Evolutionary conservation across 2,113 vertebrate genomes (phyloP).

Genomic region (Pagrus major): DNA sequence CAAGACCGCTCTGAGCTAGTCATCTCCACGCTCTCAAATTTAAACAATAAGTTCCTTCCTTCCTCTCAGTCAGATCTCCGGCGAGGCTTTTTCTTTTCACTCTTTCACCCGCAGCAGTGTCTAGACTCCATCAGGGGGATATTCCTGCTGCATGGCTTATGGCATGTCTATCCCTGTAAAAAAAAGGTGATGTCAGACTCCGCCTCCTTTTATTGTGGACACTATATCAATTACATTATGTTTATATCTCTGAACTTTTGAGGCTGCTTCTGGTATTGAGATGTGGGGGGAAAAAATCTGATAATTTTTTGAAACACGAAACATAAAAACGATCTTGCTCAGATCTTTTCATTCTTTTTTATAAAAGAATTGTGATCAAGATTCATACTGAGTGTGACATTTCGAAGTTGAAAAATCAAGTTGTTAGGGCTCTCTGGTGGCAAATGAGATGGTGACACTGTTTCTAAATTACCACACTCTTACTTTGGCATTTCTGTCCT

Average conservation of each 20-base stretch:
- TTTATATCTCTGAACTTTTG: slow-evolving; percentile 6
- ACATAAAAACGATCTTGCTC: too few species aligned
- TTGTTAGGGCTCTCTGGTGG: neutral
- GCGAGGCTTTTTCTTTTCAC: neutral
- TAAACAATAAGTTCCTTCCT: neutral
- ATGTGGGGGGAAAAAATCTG: too few species aligned
- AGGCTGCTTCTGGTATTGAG: too few species aligned
- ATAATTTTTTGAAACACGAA: too few species aligned
- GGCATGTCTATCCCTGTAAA: neutral
- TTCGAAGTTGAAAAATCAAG: too few species aligned
- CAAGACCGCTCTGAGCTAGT: neutral
- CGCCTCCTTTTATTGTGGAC: neutral
- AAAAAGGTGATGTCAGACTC: neutral
- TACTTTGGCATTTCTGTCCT: neutral
- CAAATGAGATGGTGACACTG: neutral
- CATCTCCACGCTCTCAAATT: neutral
- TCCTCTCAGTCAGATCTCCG: neutral
- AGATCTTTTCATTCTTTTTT: neutral
- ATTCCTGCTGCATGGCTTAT: neutral
- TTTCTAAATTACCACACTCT: neutral
- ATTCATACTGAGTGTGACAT: neutral
- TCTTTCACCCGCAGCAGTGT: neutral
- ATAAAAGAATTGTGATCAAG: neutral
- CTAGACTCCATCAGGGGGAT: neutral
- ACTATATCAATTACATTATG: slow-evolving; percentile 1